Base-by-base conservation (phyloP, 2,888 invertebrate genomes). In the Prenolepis imparis region DNA sequence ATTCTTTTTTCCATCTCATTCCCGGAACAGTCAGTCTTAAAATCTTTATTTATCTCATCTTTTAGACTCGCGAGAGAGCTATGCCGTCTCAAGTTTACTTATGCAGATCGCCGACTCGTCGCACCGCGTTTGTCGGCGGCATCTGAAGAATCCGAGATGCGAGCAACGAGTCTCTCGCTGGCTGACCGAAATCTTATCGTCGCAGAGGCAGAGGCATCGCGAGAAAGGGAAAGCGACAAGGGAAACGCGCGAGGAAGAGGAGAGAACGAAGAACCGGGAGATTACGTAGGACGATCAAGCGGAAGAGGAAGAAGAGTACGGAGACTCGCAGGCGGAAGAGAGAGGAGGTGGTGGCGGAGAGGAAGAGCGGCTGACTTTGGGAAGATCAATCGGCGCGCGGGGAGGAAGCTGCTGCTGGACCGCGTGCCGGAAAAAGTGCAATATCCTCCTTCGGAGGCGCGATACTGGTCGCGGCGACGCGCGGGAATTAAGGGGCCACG, bases 361-460 rank as follows among this genome's bases (percentile, higher is more conserved):
- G 28, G 39, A 57, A 55, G 66, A 66, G 12, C 9, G 39, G 66
- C 15, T 32, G 18, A 44, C 67, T 68, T 44, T 55, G 61, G 28
- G 24, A 63, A 81, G 82, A 83, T 83, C 55, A 66, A 73, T 59
- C 39, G 77, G 48, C 44, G 67, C 32, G 66, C 48, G 84, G 70
- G 41, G 70, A 78, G 63, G 74, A 77, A 41, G 39, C 59, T 24
- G 80, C 48, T 52, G 68, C 28, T 18, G 57, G 24, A 21, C 21
- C 41, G 67, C 75, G 41, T 68, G 57, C 9, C 15, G 52, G 74
- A 73, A 74, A 73, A 70, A 73, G 81, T 81, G 81, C 81, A 81
- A 74, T 28, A 63, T 74, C 73, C 81, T 74, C 81, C 15, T 59
- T 44, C 21, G 41, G 18, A 78, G 32, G 24, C 70, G 59, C 36